Evolutionary conservation across 2,113 vertebrate genomes (phyloP).

Genomic region (Gobio gobio): DNA sequence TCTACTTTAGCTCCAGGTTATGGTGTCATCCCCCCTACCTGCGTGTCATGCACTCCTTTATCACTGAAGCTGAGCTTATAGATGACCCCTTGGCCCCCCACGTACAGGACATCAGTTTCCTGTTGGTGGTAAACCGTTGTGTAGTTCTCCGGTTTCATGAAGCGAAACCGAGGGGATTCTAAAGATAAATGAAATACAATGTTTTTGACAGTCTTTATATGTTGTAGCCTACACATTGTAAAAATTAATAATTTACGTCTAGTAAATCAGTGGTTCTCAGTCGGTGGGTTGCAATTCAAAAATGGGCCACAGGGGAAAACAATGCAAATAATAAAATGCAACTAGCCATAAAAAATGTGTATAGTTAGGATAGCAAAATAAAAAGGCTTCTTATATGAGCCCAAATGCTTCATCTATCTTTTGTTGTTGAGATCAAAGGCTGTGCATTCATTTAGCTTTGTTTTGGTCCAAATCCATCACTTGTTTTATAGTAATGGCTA

Average conservation of each 20-base stretch:
- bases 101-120: conserved; percentile 73
- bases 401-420: background rate
- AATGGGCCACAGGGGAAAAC: background rate
- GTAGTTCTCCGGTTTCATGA: conserved; percentile 74
- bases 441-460: background rate
- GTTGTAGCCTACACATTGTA: background rate
- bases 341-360: background rate
- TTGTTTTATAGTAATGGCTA: too few species aligned
- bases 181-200: background rate
- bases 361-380: background rate
- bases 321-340: background rate
- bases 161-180: conserved; percentile 75
- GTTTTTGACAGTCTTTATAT: background rate
- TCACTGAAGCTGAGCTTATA: conserved; percentile 74
- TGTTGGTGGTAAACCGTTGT: conserved; percentile 77
- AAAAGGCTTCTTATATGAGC: background rate
- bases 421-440: background rate
- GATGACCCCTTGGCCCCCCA: conserved; percentile 75
- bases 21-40: conserved; percentile 66
- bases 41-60: conserved; percentile 66
- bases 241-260: background rate
- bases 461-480: too few species aligned
- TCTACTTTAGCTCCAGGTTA: conserved; percentile 25
- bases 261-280: background rate
- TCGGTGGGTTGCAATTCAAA: background rate